Evolutionary conservation across 2,888 invertebrate genomes (phyloP).

Genomic region (Oeneis ivallda): DNA sequence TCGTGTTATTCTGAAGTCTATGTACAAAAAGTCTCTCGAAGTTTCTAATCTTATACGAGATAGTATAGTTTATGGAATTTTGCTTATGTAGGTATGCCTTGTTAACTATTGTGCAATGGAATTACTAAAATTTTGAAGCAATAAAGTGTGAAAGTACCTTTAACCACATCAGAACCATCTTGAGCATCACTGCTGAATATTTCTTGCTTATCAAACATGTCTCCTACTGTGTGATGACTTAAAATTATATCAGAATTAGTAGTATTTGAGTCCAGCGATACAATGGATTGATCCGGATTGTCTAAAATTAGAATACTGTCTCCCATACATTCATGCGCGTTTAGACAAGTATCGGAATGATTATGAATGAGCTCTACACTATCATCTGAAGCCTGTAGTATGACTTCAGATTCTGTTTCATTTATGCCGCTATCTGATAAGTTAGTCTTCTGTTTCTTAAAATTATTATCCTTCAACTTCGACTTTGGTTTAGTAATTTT

Average conservation of each 20-base stretch:
- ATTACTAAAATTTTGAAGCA: background rate
- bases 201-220: constrained; percentile 40
- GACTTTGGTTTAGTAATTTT: constrained; percentile 64
- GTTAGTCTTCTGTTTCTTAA: constrained; percentile 21
- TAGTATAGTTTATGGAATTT: background rate
- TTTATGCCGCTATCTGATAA: constrained; percentile 58
- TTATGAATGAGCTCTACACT: constrained; percentile 71
- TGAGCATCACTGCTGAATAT: constrained; percentile 52
- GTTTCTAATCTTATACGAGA: background rate
- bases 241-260: constrained; percentile 35
- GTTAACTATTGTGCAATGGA: background rate
- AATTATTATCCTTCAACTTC: constrained; percentile 43
- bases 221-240: constrained; percentile 34
- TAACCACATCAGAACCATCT: constrained; percentile 40
- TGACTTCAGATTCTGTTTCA: constrained; percentile 52
- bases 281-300: constrained; percentile 49
- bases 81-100: background rate
- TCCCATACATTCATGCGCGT: constrained; percentile 62
- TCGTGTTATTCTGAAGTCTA: too few relatives aligned
- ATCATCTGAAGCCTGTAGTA: constrained; percentile 48
- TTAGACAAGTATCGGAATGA: constrained; percentile 71
- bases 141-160: constrained; percentile 26
- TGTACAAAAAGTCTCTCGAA: background rate
- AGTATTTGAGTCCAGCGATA: constrained; percentile 54
- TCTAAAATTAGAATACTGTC: constrained; percentile 63